Percentiles rank a stretch among this genome's conserved stretches.
Evolutionary conservation across 2,113 vertebrate species (phyloP).

Genomic region (Butorides virescens): DNA sequence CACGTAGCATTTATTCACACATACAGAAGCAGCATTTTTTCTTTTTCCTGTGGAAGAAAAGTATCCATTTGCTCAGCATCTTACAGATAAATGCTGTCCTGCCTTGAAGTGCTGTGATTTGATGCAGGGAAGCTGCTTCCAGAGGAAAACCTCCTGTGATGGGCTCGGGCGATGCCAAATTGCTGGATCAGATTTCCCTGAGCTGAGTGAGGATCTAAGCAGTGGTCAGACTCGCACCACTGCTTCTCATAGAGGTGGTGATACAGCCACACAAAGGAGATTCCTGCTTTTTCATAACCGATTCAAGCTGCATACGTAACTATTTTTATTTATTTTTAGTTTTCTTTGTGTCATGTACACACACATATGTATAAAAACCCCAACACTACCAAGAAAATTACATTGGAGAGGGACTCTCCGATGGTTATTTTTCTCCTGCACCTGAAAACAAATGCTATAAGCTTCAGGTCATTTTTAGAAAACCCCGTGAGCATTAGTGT

Average conservation of each 20-base stretch:
- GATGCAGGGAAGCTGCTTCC: neutral
- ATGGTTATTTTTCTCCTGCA: neutral
- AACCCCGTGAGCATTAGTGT: neutral
- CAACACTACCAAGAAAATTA: neutral
- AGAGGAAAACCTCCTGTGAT: neutral
- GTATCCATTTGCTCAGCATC: neutral
- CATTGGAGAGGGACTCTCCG: neutral
- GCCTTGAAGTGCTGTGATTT: neutral
- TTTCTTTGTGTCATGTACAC: neutral
- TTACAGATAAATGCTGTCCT: neutral
- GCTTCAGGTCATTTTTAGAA: neutral
- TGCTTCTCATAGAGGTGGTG: neutral
- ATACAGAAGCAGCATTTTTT: neutral
- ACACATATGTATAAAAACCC: fast-evolving
- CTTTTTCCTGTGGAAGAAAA: neutral
- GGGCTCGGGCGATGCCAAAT: neutral
- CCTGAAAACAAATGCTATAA: neutral
- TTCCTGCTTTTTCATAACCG: neutral
- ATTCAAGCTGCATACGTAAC: neutral
- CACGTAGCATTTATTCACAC: neutral
- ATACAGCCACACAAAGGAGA: neutral
- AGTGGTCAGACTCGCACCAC: neutral
- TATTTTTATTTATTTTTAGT: neutral
- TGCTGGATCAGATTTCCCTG: neutral
- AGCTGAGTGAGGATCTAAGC: neutral